Base-by-base conservation (phyloP, 2,113 vertebrate genomes). In the Dinomys branickii region DNA sequence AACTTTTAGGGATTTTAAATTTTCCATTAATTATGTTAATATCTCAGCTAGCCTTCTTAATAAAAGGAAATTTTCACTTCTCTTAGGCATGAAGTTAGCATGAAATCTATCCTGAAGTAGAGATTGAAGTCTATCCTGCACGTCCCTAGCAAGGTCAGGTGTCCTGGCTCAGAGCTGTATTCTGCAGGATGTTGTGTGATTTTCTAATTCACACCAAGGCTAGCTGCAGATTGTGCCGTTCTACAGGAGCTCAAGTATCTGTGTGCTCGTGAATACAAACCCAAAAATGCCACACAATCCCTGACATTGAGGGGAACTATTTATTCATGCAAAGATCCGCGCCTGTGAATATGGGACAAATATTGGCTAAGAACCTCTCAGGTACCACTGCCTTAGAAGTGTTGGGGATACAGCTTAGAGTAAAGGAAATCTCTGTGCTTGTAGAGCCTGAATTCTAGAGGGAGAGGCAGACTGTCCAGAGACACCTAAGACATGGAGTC, bases 121-220 rank as follows among this genome's bases (percentile, higher is more conserved):
- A 83, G 12, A 13, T 24, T 80, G 35, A 91, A 86, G 94, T 90
- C 44, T 54, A 22, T 63, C 30, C 11, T 89, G 33, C 81, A 28
- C 17, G 71, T 86, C 7, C 3, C 22, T 44, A 35, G 24, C 11
- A 58, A 63, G 52, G 24, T 44, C 50, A 71, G 1, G 0, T 73
- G 30, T 11, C 17, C 33, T n/a, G 41, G 38, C 16, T 85, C 50
- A 94, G n/a, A 22, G 33, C 12, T 47, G 52, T 10, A 58, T 28
- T n/a, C 16, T 33, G 16, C 52, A 89, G 16, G 56, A 92, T 71
- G 1, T 2, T 56, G 22, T n/a, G 58, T 75, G 13, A 44, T 88
- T 77, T 94, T 61, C 94, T 94, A 81, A 93, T 56, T 85, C 22
- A 63, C 35, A 30, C 6, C 47, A 90, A 96, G 20, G 7, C 35